Evolutionary conservation across 2,797 vertebrate species (phyloP), one percentile per base, ranked within the genome.

Genomic region (Dendrocincla fuliginosa): DNA sequence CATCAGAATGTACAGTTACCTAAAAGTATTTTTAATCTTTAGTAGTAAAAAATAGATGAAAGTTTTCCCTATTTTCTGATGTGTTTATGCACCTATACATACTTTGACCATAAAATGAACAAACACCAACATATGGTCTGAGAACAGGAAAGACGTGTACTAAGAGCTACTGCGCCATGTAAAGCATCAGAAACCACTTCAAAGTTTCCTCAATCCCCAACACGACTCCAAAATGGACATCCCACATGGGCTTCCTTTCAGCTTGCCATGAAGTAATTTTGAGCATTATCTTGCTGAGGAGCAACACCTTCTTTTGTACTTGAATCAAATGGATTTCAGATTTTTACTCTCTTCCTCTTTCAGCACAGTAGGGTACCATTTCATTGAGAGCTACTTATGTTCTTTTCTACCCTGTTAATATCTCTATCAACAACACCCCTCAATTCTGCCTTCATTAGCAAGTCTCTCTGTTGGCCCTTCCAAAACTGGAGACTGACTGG

Each of bases 271-370:
- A 90, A 83, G 46, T 65, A 4, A 87, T 82, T 68, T 69, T 56
- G 44, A 81, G 55, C 76, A 33, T 33, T 63, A 77, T 8, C 41
- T 30, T 85, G 27, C 37, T 70, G 56, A 85, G 79, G 39, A 81
- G n/a, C 32, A 87, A 56, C 7, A 17, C 11, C 41, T 78, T 44
- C 9, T 89, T 65, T 69, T 46, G 22, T 25, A 53, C 18, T 60
- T 74, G 6, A 87, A 20, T 80, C 16, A 89, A 91, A 90, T 24
- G 20, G 15, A 68, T 57, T 63, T 77, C 44, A 71, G 37, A 71
- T 68, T 84, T 49, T 57, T 69, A 59, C 32, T 7, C 1, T 65
- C 56, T 24, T 84, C 25, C 16, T 64, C 23, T 75, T 93, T 53
- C 61, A 75, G 9, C 56, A 57, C 35, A 57, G 63, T 6, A 42